Base-by-base conservation (phyloP, 2,797 vertebrate species). In the Sebastolobus alascanus region DNA sequence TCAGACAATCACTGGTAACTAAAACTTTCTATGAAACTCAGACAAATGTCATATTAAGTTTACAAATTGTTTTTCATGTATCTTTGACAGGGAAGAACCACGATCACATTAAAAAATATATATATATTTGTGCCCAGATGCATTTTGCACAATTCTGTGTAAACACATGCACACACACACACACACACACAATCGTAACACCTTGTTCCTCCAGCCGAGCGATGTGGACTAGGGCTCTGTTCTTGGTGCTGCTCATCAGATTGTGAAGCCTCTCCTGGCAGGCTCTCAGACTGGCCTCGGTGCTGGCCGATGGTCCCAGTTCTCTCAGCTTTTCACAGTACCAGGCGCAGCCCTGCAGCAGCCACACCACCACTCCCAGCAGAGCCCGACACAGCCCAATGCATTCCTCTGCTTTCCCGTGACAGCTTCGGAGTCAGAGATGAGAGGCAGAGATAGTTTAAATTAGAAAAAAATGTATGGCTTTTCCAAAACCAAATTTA, bases 361-460 rank as follows among this genome's bases (percentile, higher is more conserved):
- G 95, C 99, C 99, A 99, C 83, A 96, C 96, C 64, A 97, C 94
- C 71, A 96, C 95, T 40, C 95, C 97, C 71, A 98, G 95, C 85
- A 99, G 94, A 0, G 98, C 97, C 33, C 98, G 97, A 88, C 98
- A 99, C 54, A 99, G 95, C 12, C 97, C 97, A 0, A 99, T 97
- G 92, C 98, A 99, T 90, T 99, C 98, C 93, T 99, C 98, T 0
- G 97, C 97, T 92, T 99, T 99, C 71, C 98, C 98, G 0, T 99
- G 96, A 89, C 98, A 99, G 95, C 98, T 99, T 85, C 9, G 52
- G 1, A 69, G 29, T 50, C n/a, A 75, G 27, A 61, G 29, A 80
- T 18, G 6, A 66, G 52, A 82, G 14, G 5, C 18, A 75, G 12
- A 46, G 6, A 52, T 0, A 6, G 4, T 16, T 55, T 14, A 1